phyloP scores from a whole-genome alignment of 2,888 invertebrate genomes.

The Xestia sexstrigata region DNA sequence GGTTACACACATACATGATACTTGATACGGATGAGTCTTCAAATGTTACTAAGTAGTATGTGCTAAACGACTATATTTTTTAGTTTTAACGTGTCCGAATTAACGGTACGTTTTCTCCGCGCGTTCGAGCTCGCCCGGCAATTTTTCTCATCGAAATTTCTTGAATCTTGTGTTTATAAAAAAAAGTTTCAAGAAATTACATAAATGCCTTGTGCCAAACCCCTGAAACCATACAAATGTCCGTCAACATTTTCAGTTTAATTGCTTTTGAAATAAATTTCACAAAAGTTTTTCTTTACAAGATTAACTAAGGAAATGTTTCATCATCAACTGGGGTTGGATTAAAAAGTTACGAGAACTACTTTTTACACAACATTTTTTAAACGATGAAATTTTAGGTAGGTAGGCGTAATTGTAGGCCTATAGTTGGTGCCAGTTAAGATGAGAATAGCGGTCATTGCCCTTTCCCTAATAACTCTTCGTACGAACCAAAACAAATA shows the following conservation, averaged over 20 bases:
- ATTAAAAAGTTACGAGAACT: background rate
- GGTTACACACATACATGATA: too few relatives aligned
- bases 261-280: constrained; percentile 3
- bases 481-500: too few relatives aligned
- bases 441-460: too few relatives aligned
- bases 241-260: background rate
- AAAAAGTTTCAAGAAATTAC: too few relatives aligned
- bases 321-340: background rate
- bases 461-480: too few relatives aligned
- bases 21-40: too few relatives aligned
- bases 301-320: constrained; percentile 5
- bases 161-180: background rate
- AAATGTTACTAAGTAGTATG: too few relatives aligned
- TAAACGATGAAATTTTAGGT: too few relatives aligned
- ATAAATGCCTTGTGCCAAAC: background rate
- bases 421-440: too few relatives aligned
- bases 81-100: background rate
- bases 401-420: too few relatives aligned
- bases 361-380: background rate
- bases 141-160: background rate
- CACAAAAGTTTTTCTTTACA: constrained; percentile 7
- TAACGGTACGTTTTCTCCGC: background rate
- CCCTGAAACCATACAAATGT: constrained; percentile 22
- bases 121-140: background rate
- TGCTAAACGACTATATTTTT: background rate